Evolutionary conservation across 2,113 vertebrate species (phyloP).

Genomic region (Puma concolor): DNA sequence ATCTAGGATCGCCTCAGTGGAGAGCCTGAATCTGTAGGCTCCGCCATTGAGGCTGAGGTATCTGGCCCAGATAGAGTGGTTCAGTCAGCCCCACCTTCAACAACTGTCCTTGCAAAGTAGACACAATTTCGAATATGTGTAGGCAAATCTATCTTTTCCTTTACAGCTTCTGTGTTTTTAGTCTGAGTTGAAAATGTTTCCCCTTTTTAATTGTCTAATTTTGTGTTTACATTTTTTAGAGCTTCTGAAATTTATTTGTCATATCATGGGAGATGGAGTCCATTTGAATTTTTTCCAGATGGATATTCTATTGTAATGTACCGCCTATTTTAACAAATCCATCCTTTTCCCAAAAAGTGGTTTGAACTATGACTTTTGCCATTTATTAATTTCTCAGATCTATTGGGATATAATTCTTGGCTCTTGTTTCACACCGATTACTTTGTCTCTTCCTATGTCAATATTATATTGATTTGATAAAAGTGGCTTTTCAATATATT

Average conservation of each 20-base stretch:
- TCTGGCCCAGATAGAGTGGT: neutral
- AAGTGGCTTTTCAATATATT: neutral
- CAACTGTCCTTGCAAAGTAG: neutral
- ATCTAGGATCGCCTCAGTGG: neutral
- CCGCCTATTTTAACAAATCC: neutral
- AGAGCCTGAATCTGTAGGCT: neutral
- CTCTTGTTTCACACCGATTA: slow-evolving; percentile 5
- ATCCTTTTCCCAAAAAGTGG: neutral
- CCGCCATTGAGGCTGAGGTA: neutral
- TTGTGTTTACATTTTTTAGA: neutral
- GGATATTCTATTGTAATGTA: neutral
- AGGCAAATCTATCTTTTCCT: slow-evolving; percentile 4
- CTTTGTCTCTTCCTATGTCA: slow-evolving; percentile 10
- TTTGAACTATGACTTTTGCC: neutral
- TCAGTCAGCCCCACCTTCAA: neutral
- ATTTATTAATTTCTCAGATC: slow-evolving; percentile 4
- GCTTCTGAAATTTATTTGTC: slow-evolving; percentile 45
- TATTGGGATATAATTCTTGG: neutral
- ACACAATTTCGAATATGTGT: neutral
- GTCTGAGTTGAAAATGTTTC: neutral
- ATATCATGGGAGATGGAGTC: neutral
- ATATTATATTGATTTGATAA: slow-evolving; percentile 36
- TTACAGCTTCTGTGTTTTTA: slow-evolving; percentile 12
- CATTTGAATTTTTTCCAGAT: neutral
- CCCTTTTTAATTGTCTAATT: neutral